Evolutionary conservation across 2,113 vertebrate genomes (phyloP).

Genomic region (Corvus hawaiiensis): DNA sequence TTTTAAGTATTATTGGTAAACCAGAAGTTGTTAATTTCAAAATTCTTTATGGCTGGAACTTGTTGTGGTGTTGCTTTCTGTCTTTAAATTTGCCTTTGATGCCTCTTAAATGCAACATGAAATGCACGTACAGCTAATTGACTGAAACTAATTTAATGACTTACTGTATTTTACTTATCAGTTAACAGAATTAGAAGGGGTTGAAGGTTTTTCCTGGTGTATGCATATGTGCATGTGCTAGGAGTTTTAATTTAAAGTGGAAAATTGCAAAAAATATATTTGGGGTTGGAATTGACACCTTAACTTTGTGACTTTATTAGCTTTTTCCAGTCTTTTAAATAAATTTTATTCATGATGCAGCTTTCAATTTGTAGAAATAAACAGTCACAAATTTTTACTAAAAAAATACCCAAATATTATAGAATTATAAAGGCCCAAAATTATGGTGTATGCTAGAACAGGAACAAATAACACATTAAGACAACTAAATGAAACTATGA

Average conservation of each 20-base stretch:
- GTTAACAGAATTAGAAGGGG: not conserved
- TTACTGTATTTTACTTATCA: not conserved
- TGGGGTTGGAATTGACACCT: not conserved
- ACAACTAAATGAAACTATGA: not conserved
- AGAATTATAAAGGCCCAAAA: not conserved
- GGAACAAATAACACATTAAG: not conserved
- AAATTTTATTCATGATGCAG: not conserved
- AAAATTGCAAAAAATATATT: not conserved
- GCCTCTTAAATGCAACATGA: not conserved
- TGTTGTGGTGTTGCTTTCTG: not conserved
- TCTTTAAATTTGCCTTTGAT: not conserved
- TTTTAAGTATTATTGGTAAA: not conserved
- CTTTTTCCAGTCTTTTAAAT: not conserved
- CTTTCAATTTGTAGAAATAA: not conserved
- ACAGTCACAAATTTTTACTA: not conserved
- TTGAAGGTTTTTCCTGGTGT: not conserved
- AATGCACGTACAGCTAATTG: not conserved
- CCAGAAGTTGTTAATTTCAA: not conserved
- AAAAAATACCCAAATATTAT: not conserved
- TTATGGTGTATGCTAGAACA: not conserved
- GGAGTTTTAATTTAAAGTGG: not conserved
- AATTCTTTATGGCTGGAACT: not conserved
- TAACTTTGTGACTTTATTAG: not conserved
- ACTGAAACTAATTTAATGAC: not conserved
- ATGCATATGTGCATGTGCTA: not conserved